Evolutionary conservation across 2,797 vertebrate species (phyloP).

Genomic region (Sebastes elongatus): DNA sequence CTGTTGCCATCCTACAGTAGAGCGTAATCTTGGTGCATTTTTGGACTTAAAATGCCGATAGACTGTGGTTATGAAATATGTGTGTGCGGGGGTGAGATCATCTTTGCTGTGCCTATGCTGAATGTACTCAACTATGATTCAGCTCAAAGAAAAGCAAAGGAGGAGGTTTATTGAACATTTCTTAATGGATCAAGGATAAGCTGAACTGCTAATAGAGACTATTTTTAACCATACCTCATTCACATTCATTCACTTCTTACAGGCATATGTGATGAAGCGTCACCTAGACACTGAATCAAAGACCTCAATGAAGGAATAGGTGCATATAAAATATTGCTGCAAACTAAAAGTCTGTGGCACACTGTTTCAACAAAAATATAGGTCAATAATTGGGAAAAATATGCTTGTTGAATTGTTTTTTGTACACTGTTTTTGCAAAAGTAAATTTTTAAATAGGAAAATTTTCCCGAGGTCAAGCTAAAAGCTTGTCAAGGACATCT

Average conservation of each 20-base stretch:
- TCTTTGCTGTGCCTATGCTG: not conserved
- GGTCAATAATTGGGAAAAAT: not conserved
- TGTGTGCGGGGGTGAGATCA: not conserved
- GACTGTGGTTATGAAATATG: slow-evolving; percentile 9
- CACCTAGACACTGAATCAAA: not conserved
- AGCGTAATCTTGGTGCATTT: slow-evolving; percentile 12
- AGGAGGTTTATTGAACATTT: not conserved
- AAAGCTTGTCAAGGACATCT: not conserved
- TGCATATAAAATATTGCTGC: not conserved
- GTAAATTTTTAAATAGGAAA: not conserved
- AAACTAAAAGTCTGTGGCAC: not conserved
- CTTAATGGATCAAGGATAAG: not conserved
- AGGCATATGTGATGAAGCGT: not conserved
- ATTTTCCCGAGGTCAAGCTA: not conserved
- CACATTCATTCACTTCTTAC: not conserved
- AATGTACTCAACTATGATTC: slow-evolving; percentile 8
- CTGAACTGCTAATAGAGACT: not conserved
- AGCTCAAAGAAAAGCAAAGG: not conserved
- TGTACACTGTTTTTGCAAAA: not conserved
- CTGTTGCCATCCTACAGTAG: slow-evolving; percentile 4
- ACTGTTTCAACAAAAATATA: not conserved
- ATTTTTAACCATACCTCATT: not conserved
- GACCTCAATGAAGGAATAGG: not conserved
- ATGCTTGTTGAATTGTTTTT: not conserved
- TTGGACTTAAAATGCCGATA: not conserved